phyloP scores from a whole-genome alignment of 2,797 vertebrate species.

The Parotocinclus haroldoi region DNA sequence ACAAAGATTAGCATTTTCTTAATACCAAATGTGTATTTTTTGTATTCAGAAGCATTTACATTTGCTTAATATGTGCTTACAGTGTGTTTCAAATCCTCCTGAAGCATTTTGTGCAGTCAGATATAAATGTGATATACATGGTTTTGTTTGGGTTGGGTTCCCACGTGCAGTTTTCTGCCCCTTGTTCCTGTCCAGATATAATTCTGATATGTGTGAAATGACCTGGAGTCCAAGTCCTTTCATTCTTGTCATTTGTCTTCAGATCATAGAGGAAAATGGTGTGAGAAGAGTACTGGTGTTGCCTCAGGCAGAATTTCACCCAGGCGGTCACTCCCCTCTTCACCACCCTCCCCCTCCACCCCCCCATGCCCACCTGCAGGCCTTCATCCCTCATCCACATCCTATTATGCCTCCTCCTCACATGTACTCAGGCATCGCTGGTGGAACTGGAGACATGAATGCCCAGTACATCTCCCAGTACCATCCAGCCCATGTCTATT shows the following conservation, averaged over 20 bases:
- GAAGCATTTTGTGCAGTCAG: no score
- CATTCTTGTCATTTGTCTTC: slow-evolving; percentile 8
- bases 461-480: slow-evolving; percentile 94
- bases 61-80: no score
- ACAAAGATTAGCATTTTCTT: no score
- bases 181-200: no score
- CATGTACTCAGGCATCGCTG: slow-evolving; percentile 85
- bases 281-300: slow-evolving; percentile 96
- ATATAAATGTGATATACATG: no score
- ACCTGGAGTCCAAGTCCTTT: not conserved
- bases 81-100: no score
- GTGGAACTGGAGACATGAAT: slow-evolving; percentile 84
- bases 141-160: no score
- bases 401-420: slow-evolving; percentile 89
- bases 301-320: slow-evolving; percentile 96
- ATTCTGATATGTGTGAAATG: no score
- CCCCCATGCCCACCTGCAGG: slow-evolving; percentile 86
- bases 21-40: no score
- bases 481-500: slow-evolving; percentile 88
- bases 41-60: no score
- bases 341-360: slow-evolving; percentile 85
- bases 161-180: no score
- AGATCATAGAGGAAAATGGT: slow-evolving; percentile 98
- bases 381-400: slow-evolving; percentile 90
- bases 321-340: slow-evolving; percentile 86